Base-by-base conservation (phyloP, 2,113 vertebrate genomes). In the Ceyx melanurus region DNA sequence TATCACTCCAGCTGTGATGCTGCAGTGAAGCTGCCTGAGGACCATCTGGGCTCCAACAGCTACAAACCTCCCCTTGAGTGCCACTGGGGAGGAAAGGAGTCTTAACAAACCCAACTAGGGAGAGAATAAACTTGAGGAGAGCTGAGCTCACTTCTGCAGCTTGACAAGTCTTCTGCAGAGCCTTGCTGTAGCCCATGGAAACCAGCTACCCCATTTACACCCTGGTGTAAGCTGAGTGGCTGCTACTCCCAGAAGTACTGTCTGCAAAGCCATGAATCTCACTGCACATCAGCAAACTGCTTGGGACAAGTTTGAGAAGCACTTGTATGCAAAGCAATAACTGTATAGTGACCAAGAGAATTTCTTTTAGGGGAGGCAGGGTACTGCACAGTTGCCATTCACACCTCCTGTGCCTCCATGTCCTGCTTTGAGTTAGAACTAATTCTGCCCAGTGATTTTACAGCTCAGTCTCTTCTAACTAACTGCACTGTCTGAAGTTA, bases 51-150 rank as follows among this genome's bases (percentile, higher is more conserved):
- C 4, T 65, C 20, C 20, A 28, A 70, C 60, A 51, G 45, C 35
- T 83, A 29, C 28, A 73, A 33, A 33, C 28, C 19, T 72, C 23
- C 14, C 25, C 31, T 8, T 4, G 12, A 60, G 28, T 37, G 15
- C 40, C 31, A 6, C 10, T 3, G 0, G 12, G 33, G 21, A 60
- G 33, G 45, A 61, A 66, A 53, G 25, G 8, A 61, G 23, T 10
- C 0, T 0, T 51, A 48, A 51, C 13, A 80, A 83, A 60, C 7
- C 14, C 46, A 31, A 0, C 3, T 23, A 42, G 31, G 42, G 26
- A 58, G 29, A 88, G 54, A 80, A 51, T 8, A 79, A 74, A 35
- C 11, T 15, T 0, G 2, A 57, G 68, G 35, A 76, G 12, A 43
- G 54, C 5, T 56, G 29, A 73, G 40, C 25, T 85, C 67, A 20